Base-by-base conservation (phyloP, 2,797 vertebrate genomes). In the Acropternis orthonyx region DNA sequence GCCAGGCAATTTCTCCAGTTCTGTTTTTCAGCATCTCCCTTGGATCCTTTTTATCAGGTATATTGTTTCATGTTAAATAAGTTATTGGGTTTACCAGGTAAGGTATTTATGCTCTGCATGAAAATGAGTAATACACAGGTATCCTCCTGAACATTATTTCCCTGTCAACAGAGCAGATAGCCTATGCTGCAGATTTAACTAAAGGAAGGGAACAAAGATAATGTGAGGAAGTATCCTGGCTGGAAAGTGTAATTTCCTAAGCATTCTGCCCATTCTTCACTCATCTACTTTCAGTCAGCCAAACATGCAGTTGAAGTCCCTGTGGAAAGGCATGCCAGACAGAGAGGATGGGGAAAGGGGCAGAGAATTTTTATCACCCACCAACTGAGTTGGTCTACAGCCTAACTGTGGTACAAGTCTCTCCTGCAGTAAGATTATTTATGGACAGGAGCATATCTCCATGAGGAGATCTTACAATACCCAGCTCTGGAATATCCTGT, bases 11-110 rank as follows among this genome's bases (percentile, higher is more conserved):
- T 96, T 94, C 67, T 32, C 58, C 54, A 36, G 73, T 88, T 91
- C 63, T 94, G 81, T 85, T 89, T 82, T 82, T 73, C 46, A 73
- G 46, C 63, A 66, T 82, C 43, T 96, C 82, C 58, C 67, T 89
- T 92, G 81, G 51, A 95, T 93, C 66, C 74, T 93, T 71, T 96
- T 94, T 92, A 80, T 96, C 92, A 94, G 61, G 54, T 65, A 8
- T 66, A 72, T 94, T 92, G 81, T 96, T 96, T 94, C 81, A 52
- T 83, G 76, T 87, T 93, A 92, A 95, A 48, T 80, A 66, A 96
- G 28, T 94, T 86, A 89, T 43, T 93, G 13, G 48, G 41, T 88
- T 96, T 95, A 89, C 58, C 51, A 81, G 46, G 59, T 85, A 74
- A 87, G 39, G 24, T 27, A 41, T 93, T 88, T 78, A 76, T 68